Evolutionary conservation across 2,888 invertebrate genomes (phyloP).

Genomic region (Clusia tigrina): DNA sequence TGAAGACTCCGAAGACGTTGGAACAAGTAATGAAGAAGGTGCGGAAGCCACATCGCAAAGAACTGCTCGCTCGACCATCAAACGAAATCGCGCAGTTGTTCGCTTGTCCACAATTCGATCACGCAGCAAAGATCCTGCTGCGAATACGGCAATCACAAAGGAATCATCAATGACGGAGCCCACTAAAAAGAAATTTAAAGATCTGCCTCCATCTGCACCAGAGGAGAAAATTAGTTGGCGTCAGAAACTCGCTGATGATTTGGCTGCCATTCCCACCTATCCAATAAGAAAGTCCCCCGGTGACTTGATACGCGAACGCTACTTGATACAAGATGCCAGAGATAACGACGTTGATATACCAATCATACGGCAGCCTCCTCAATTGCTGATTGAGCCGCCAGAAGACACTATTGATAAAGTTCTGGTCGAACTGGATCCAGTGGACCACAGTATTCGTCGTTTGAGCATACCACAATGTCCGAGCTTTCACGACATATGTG

Average conservation of each 20-base stretch:
- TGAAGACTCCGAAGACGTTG: not conserved
- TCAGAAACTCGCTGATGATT: constrained; percentile 71
- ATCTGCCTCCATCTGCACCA: constrained; percentile 61
- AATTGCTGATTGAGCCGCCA: constrained; percentile 24
- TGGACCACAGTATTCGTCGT: constrained; percentile 54
- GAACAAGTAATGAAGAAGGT: constrained; percentile 3
- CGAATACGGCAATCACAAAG: constrained; percentile 14
- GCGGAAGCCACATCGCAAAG: constrained; percentile 35
- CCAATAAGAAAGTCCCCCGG: constrained; percentile 72
- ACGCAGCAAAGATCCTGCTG: constrained; percentile 50
- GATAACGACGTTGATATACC: constrained; percentile 52
- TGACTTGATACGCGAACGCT: constrained; percentile 77
- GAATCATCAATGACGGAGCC: constrained; percentile 37
- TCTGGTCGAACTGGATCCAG: constrained; percentile 54
- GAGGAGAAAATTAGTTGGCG: constrained; percentile 68
- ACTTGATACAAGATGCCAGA: constrained; percentile 64
- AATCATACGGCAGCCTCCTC: not conserved
- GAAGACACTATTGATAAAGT: constrained; percentile 43
- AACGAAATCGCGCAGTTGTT: constrained; percentile 77
- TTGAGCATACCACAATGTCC: constrained; percentile 63
- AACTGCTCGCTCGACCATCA: constrained; percentile 69
- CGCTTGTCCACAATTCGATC: constrained; percentile 73
- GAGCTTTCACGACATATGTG: constrained; percentile 69
- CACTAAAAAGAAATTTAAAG: constrained; percentile 39
- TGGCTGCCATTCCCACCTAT: constrained; percentile 47